Conservation (phyloP, 30 jellyfish, hydroid and myxozoan species). For the Pseudorhiza aurosa region DNA sequence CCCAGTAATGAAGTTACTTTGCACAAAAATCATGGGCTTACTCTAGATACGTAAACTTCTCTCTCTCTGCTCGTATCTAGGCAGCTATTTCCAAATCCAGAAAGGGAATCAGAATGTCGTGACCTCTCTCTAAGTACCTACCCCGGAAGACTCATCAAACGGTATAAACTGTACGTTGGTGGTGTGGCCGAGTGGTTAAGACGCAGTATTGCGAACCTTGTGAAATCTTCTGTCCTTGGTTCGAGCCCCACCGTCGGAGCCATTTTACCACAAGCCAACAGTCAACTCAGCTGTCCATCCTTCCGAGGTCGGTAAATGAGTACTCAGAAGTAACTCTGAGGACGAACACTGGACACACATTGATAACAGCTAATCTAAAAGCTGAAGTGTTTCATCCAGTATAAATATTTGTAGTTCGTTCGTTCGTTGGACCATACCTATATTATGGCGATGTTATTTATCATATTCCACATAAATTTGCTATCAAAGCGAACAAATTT, state of each 20-base stretch:
- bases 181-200: too few species aligned
- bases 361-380: too few species aligned
- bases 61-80: neutral
- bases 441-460: neutral
- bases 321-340: too few species aligned
- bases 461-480: neutral
- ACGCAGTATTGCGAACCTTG: too few species aligned
- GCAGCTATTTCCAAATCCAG: neutral
- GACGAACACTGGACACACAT: too few species aligned
- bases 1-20: neutral
- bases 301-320: too few species aligned
- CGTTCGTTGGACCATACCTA: neutral
- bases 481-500: neutral
- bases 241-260: too few species aligned
- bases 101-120: neutral
- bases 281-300: too few species aligned
- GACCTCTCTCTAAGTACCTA: neutral
- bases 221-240: too few species aligned
- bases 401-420: too few species aligned
- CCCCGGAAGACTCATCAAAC: neutral
- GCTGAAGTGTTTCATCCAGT: too few species aligned
- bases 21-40: conserved; percentile 4
- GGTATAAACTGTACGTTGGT: neutral
- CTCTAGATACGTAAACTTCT: neutral
- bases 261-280: too few species aligned